A percentile compares a stretch with the other conserved stretches of the same genome.
phyloP scores from a whole-genome alignment of 2,888 invertebrate genomes.

The Drosophila picticornis region DNA sequence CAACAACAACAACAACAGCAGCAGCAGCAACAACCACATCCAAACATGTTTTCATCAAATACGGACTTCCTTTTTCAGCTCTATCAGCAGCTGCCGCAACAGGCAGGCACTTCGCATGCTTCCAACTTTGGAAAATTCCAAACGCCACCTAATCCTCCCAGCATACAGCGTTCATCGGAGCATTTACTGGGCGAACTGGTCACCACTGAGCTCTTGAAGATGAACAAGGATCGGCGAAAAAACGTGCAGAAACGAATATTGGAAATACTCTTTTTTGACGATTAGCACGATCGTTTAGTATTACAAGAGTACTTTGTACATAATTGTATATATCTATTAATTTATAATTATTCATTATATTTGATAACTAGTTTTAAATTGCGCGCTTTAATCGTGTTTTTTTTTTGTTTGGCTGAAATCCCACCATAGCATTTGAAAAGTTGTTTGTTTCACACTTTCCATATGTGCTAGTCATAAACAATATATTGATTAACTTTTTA shows the following conservation, averaged over 20 bases:
- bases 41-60: conserved; percentile 81
- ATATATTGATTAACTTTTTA: conserved; percentile 29
- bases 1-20: conserved; percentile 56
- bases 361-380: conserved; percentile 17
- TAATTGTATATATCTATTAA: conserved; percentile 31
- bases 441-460: conserved; percentile 41
- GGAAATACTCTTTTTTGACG: conserved; percentile 85
- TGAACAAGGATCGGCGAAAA: conserved; percentile 84
- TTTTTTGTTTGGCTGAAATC: conserved; percentile 33
- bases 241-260: conserved; percentile 84
- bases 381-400: conserved; percentile 17
- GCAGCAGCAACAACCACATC: conserved; percentile 59
- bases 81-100: conserved; percentile 84
- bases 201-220: conserved; percentile 84
- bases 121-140: conserved; percentile 79
- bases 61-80: conserved; percentile 84
- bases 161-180: conserved; percentile 83
- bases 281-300: conserved; percentile 63
- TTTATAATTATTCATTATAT: conserved; percentile 7
- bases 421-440: conserved; percentile 68
- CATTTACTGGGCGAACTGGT: conserved; percentile 85
- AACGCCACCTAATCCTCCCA: conserved; percentile 70
- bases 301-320: conserved; percentile 48
- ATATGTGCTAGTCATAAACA: conserved; percentile 65
- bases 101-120: conserved; percentile 64